phyloP scores from a whole-genome alignment of 2,888 invertebrate species.

The Cancer borealis region DNA sequence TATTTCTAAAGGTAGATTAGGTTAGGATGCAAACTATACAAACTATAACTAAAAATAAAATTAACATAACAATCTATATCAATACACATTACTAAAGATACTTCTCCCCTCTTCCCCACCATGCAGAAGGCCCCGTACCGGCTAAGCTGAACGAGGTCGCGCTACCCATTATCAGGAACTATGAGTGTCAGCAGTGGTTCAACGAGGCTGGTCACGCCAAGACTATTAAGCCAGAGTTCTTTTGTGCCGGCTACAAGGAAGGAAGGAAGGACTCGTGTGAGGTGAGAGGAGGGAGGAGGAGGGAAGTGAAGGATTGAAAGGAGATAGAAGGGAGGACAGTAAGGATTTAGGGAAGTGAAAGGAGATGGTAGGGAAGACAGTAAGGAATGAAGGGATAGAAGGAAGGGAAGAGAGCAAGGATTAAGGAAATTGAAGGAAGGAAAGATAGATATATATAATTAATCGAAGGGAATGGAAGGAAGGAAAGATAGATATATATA shows the following conservation, averaged over 20 bases:
- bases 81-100: neutral
- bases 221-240: constrained; percentile 90
- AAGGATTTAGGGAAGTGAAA: neutral
- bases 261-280: constrained; percentile 96
- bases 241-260: constrained; percentile 95
- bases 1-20: too few species aligned
- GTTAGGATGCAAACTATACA: too few species aligned
- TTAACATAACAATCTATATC: too few species aligned
- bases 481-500: neutral
- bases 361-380: neutral
- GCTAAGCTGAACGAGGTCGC: constrained; percentile 93
- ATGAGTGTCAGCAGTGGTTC: constrained; percentile 96
- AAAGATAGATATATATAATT: neutral
- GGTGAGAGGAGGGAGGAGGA: constrained; percentile 82
- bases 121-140: constrained; percentile 89
- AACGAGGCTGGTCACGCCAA: constrained; percentile 93
- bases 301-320: neutral
- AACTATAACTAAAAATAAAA: too few species aligned
- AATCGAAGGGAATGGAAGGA: neutral
- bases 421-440: neutral
- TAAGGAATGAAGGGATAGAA: neutral
- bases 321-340: neutral
- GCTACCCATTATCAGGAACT: constrained; percentile 94
- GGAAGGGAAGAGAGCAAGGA: neutral
- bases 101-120: neutral